Conservation (phyloP, 2,113 vertebrate genomes). For the Crotalus tigris region DNA sequence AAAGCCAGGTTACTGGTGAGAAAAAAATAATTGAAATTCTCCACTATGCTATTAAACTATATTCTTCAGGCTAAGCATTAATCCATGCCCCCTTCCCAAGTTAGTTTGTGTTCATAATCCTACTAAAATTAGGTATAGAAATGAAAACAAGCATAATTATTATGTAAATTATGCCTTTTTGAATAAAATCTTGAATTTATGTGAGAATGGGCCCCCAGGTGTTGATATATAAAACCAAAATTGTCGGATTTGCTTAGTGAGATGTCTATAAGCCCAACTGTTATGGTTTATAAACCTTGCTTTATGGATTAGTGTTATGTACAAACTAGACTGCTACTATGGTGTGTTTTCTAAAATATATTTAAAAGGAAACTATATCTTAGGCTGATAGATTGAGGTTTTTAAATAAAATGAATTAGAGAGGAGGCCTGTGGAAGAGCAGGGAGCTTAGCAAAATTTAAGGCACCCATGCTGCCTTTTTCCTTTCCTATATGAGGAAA, state of each 20-base stretch:
- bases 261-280: background rate
- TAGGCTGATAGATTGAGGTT: background rate
- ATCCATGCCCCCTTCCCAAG: background rate
- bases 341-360: background rate
- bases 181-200: background rate
- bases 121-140: background rate
- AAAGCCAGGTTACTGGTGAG: background rate
- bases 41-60: background rate
- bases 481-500: background rate
- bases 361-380: background rate
- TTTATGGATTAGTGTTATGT: background rate
- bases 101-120: background rate
- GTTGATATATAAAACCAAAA: background rate
- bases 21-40: background rate
- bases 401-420: background rate
- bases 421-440: background rate
- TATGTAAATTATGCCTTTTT: background rate
- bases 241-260: background rate
- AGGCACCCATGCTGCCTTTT: background rate
- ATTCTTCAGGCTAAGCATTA: background rate
- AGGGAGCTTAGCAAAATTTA: background rate
- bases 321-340: background rate
- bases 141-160: background rate
- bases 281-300: background rate
- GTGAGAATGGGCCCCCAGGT: background rate